Conservation (phyloP, 2,888 invertebrate species). For the Mellilla xanthometata region DNA sequence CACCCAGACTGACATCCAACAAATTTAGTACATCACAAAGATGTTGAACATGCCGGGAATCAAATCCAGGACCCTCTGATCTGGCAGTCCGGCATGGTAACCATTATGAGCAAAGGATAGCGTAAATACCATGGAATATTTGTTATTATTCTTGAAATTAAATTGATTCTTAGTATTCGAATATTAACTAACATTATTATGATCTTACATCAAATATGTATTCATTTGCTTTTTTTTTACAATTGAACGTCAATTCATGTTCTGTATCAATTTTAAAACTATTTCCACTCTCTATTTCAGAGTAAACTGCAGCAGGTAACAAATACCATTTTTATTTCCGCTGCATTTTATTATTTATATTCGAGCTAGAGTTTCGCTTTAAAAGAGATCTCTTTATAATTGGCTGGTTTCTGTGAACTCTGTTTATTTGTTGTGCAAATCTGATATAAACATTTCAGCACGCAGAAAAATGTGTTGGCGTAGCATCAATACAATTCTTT, state of each 20-base stretch:
- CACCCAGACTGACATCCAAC: too few relatives aligned
- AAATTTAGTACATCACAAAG: too few relatives aligned
- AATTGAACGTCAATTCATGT: too few relatives aligned
- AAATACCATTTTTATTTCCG: conserved; percentile 1
- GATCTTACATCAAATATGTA: too few relatives aligned
- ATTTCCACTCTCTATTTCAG: not conserved
- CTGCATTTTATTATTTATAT: conserved; percentile 6
- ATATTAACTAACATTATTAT: conserved; percentile 4
- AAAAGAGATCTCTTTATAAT: conserved; percentile 13
- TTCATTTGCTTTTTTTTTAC: too few relatives aligned
- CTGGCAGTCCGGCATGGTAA: too few relatives aligned
- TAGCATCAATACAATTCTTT: conserved; percentile 1
- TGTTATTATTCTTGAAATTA: conserved; percentile 49
- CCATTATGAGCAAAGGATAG: conserved; percentile 25
- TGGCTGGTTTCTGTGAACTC: conserved; percentile 13
- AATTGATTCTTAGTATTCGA: conserved; percentile 15
- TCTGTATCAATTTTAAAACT: too few relatives aligned
- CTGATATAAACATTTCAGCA: conserved; percentile 12
- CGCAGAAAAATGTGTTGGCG: conserved; percentile 7
- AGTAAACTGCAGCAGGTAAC: not conserved
- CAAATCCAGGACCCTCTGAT: too few relatives aligned
- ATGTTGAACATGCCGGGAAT: too few relatives aligned
- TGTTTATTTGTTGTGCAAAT: conserved; percentile 8
- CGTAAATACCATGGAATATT: conserved; percentile 39
- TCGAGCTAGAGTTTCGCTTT: conserved; percentile 9